Percentiles rank a stretch among this genome's conserved stretches.
These are phyloP conservation scores for Hemiprocne comata DNA, from an alignment of 2,113 vertebrate species.

Conservation along the genomic window DNA sequence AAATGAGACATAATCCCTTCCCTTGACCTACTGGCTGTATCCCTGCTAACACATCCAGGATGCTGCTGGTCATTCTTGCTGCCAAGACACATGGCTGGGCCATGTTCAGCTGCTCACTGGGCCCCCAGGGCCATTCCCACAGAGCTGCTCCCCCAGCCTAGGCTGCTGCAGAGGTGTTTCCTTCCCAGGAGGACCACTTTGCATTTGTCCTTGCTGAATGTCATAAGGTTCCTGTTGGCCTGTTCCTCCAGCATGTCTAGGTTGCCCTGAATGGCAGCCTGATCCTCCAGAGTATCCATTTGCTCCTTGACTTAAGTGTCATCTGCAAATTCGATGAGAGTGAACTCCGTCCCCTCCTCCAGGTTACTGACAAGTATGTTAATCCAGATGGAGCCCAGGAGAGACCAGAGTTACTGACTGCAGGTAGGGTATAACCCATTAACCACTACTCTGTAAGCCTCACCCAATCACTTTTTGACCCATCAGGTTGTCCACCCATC, in stretches of 20 bases:
- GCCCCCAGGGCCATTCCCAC: neutral
- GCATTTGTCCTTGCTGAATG: neutral
- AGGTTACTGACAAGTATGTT: neutral
- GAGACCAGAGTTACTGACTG: neutral
- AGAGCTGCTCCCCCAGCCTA: neutral
- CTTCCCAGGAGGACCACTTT: neutral
- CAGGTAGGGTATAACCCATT: neutral
- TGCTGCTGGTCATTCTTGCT: neutral
- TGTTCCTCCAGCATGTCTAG: neutral
- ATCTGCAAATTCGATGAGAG: neutral
- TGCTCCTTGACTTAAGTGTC: neutral
- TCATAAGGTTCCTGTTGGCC: neutral
- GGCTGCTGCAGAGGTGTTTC: neutral
- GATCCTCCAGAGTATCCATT: neutral
- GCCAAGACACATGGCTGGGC: neutral
- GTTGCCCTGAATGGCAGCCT: neutral
- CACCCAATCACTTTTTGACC: neutral
- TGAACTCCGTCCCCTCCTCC: neutral
- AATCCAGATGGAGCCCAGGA: neutral
- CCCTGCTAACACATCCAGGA: neutral
- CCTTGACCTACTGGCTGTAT: neutral
- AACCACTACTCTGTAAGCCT: neutral
- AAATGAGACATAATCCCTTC: neutral
- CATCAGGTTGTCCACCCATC: neutral
- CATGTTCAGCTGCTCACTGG: neutral